A percentile compares a stretch with the other conserved stretches of the same genome.
phyloP scores from a whole-genome alignment of 2,113 vertebrate species.

The Glareola pratincola region DNA sequence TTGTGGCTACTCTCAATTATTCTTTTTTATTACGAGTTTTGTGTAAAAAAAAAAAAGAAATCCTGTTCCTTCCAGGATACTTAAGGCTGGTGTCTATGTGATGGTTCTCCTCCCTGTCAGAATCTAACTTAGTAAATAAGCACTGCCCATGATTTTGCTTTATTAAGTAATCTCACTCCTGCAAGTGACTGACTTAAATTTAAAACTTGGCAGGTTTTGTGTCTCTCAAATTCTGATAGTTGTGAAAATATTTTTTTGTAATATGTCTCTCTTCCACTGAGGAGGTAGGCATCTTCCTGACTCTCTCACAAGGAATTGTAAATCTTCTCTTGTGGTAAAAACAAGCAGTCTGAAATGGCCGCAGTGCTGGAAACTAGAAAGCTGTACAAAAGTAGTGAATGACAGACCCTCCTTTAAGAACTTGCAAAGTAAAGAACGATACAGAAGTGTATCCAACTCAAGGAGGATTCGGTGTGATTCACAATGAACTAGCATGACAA shows the following conservation, averaged over 20 bases:
- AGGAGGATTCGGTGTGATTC: neutral
- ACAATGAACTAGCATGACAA: neutral
- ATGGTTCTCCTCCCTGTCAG: neutral
- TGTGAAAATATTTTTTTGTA: neutral
- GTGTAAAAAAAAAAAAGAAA: neutral
- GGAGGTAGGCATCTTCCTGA: neutral
- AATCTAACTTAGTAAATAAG: neutral
- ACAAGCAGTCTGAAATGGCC: neutral
- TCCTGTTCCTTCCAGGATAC: neutral
- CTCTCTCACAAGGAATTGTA: neutral
- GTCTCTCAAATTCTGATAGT: neutral
- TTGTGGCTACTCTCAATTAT: neutral
- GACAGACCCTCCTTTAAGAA: neutral
- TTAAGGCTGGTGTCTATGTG: neutral
- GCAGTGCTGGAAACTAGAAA: neutral
- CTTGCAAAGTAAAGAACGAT: too few species aligned
- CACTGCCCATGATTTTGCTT: neutral
- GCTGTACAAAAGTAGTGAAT: neutral
- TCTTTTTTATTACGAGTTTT: neutral
- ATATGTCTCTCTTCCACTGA: neutral
- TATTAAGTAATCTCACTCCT: neutral
- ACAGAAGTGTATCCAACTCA: neutral
- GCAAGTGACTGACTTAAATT: neutral
- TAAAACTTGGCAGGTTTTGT: neutral
- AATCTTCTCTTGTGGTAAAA: neutral